A percentile compares a stretch with the other conserved stretches of the same genome.
Evolutionary conservation across 1,140 invertebrate species (phyloP).

Genomic region (Orchesella cincta): DNA sequence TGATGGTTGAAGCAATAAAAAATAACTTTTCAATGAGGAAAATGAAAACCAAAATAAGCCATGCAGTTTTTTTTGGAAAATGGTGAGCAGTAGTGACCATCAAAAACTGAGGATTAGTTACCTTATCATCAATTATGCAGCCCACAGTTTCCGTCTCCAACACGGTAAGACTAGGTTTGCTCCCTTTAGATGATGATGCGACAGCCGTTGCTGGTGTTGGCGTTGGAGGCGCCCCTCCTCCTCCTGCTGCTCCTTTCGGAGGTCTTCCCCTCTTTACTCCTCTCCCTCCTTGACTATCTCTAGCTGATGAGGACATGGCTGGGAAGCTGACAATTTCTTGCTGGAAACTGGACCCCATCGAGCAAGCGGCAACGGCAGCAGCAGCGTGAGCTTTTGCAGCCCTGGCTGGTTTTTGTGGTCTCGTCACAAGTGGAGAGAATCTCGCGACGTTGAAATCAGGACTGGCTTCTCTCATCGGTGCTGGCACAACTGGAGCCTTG

Average conservation of each 20-base stretch:
- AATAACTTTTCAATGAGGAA: no score
- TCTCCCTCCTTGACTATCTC: background rate
- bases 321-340: slow-evolving; percentile 43
- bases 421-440: slow-evolving; percentile 75
- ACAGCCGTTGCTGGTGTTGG: slow-evolving; percentile 20
- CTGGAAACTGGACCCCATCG: background rate
- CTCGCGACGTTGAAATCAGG: slow-evolving; percentile 70
- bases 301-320: background rate
- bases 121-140: slow-evolving; percentile 49
- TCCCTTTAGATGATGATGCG: slow-evolving; percentile 26
- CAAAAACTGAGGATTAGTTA: no score
- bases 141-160: slow-evolving; percentile 55
- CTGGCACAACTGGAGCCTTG: background rate
- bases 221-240: slow-evolving; percentile 27
- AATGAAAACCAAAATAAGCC: no score
- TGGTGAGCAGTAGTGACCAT: no score
- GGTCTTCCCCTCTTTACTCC: slow-evolving; percentile 30
- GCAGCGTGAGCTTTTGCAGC: slow-evolving; percentile 36
- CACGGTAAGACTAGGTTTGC: slow-evolving; percentile 37
- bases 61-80: no score
- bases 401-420: slow-evolving; percentile 46
- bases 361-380: slow-evolving; percentile 2
- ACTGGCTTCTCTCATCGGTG: slow-evolving; percentile 2
- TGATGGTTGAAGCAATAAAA: no score
- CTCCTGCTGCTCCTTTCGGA: slow-evolving; percentile 15